Evolutionary conservation across 2,113 vertebrate genomes (phyloP).

Genomic region (Dipodomys ordii): DNA sequence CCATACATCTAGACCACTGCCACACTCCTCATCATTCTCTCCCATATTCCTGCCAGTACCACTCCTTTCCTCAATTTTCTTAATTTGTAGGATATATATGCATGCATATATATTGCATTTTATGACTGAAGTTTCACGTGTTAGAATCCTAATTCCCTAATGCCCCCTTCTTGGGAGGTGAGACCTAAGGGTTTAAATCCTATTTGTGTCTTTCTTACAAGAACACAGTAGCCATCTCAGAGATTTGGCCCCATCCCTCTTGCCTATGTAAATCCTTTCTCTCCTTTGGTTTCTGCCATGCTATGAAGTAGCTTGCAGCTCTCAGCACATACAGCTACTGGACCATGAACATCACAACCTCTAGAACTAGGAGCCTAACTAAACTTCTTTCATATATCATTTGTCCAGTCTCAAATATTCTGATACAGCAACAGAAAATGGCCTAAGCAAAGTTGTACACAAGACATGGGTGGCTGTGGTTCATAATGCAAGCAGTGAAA

Average conservation of each 20-base stretch:
- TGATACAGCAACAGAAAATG: background rate
- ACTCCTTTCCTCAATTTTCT: too few species aligned
- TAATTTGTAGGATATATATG: too few species aligned
- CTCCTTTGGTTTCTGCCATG: background rate
- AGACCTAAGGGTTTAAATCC: background rate
- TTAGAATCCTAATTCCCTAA: background rate
- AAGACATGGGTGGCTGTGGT: background rate
- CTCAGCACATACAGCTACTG: background rate
- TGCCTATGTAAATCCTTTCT: background rate
- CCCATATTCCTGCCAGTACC: too few species aligned
- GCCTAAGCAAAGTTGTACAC: background rate
- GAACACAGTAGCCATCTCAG: background rate
- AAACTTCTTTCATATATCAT: background rate
- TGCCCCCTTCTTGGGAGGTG: background rate
- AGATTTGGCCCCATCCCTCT: background rate
- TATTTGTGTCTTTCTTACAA: background rate
- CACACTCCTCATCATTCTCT: too few species aligned
- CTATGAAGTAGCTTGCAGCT: background rate
- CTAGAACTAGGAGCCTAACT: background rate
- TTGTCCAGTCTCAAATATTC: background rate
- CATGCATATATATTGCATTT: too few species aligned
- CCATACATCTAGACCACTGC: too few species aligned
- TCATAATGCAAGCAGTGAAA: background rate
- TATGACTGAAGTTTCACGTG: too few species aligned
- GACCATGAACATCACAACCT: background rate